Evolutionary conservation across 1,140 invertebrate genomes (phyloP), one percentile per base, ranked within the genome.

Genomic region (Nebria ingens): DNA sequence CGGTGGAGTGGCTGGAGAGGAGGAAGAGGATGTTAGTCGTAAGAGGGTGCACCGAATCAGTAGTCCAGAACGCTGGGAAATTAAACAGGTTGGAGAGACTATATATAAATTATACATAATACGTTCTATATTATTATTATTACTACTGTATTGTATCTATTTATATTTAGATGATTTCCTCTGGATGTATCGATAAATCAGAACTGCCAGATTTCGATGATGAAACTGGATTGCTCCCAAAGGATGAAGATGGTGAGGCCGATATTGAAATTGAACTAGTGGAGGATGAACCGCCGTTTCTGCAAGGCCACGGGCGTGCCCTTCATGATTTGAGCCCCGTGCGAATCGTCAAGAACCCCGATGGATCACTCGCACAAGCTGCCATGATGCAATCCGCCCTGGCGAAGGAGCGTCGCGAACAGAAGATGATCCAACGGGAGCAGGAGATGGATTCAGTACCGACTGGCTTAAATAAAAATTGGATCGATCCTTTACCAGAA

Each of bases 381-480:
- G 97, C 97, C 1, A 97, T 99, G 92, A 99, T 99, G 96, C 97
- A 99, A 70, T 93, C 89, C 50, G 97, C 97, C 1, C 69, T 99
- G 6, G 90, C 97, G 0, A 99, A 99, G 70, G 97, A 99, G 70
- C 75, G 97, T 50, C 74, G 97, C 51, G 94, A 98, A 70, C 83
- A 87, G 65, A 95, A 95, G 75, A 93, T 94, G 89, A 67, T 91
- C 3, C 89, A 91, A 63, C 73, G 91, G 15, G 93, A 97, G 68
- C 88, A 92, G 62, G 92, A 97, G 73, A 87, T 91, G 73, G 89
- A 93, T 65, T 84, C 88, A 0, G 72, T 87, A 25, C 89, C 91
- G 0, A 83, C 87, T 1, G 87, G 85, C 13, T 69, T 89, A 0
- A 93, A 89, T 61, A 94, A 93, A 70, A 91, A 91, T 71, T 97